A percentile compares a stretch with the other conserved stretches of the same genome.
Evolutionary conservation across 2,797 vertebrate species (phyloP).

Genomic region (Hippoglossus hippoglossus): DNA sequence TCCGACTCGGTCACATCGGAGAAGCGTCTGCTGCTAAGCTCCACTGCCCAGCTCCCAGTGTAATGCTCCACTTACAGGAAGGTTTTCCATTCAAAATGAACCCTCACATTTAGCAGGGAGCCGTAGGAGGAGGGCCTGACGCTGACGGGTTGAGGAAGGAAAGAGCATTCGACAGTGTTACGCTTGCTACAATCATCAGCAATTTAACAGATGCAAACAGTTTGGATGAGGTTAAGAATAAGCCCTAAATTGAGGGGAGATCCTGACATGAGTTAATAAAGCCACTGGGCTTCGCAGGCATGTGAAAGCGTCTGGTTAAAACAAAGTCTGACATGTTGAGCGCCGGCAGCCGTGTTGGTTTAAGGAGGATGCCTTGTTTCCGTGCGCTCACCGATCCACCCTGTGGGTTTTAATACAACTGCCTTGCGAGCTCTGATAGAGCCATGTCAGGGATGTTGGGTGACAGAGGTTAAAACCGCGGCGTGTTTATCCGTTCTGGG

Average conservation of each 20-base stretch:
- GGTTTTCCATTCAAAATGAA: conserved; percentile 29
- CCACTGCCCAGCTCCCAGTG: conserved; percentile 1
- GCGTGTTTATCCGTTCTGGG: conserved; percentile 43
- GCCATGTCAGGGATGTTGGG: conserved; percentile 45
- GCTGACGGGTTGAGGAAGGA: conserved; percentile 5
- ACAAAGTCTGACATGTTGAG: conserved; percentile 12
- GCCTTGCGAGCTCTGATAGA: conserved; percentile 39
- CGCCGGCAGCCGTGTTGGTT: conserved; percentile 26
- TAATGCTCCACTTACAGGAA: conserved; percentile 16
- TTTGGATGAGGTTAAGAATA: conserved; percentile 49
- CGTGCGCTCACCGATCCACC: conserved; percentile 4
- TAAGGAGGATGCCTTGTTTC: conserved; percentile 20
- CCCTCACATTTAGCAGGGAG: conserved; percentile 9
- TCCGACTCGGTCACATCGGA: neutral
- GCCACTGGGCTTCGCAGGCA: conserved; percentile 16
- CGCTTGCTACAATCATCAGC: conserved; percentile 23
- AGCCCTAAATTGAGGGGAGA: conserved; percentile 42
- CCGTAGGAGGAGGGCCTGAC: neutral
- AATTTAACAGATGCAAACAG: conserved; percentile 39
- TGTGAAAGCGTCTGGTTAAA: conserved; percentile 29
- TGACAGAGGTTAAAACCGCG: conserved; percentile 60
- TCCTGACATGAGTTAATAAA: conserved; percentile 42
- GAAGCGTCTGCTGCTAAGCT: conserved; percentile 22
- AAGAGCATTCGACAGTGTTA: conserved; percentile 11
- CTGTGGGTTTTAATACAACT: conserved; percentile 43